These are phyloP conservation scores for Rhadina sibilatrix DNA, from an alignment of 2,113 vertebrate genomes.

Conservation along the genomic window DNA sequence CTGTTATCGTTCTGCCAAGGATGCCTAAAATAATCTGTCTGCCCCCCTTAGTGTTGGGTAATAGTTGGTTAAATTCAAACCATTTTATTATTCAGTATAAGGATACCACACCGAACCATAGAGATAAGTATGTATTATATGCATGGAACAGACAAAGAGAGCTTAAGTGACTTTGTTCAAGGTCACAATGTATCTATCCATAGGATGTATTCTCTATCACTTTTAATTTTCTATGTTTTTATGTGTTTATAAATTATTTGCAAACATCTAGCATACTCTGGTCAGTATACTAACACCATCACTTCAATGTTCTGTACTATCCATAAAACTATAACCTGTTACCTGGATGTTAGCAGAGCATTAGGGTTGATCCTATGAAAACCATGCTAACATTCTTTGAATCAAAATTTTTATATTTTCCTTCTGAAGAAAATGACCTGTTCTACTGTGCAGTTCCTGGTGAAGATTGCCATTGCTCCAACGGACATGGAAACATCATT, in stretches of 20 bases:
- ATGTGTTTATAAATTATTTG: not conserved
- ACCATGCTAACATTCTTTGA: not conserved
- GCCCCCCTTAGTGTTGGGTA: not conserved
- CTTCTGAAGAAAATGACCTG: not conserved
- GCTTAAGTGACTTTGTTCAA: not conserved
- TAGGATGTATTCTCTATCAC: not conserved
- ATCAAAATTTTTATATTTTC: not conserved
- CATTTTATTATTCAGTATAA: not conserved
- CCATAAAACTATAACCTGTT: not conserved
- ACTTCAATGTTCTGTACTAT: not conserved
- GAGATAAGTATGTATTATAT: not conserved
- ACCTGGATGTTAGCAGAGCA: not conserved
- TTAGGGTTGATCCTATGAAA: not conserved
- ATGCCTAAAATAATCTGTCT: not conserved
- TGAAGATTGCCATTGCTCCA: not conserved
- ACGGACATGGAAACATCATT: not conserved
- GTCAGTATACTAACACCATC: not conserved
- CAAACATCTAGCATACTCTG: not conserved
- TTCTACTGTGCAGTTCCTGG: not conserved
- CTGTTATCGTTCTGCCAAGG: not conserved
- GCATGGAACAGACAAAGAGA: not conserved
- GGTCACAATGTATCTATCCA: not conserved
- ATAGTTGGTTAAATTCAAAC: not conserved
- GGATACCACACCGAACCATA: not conserved
- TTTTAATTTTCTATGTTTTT: not conserved